These are phyloP conservation scores for Oncorhynchus mykiss DNA, from an alignment of 2,113 vertebrate genomes.

Conservation along the genomic window DNA sequence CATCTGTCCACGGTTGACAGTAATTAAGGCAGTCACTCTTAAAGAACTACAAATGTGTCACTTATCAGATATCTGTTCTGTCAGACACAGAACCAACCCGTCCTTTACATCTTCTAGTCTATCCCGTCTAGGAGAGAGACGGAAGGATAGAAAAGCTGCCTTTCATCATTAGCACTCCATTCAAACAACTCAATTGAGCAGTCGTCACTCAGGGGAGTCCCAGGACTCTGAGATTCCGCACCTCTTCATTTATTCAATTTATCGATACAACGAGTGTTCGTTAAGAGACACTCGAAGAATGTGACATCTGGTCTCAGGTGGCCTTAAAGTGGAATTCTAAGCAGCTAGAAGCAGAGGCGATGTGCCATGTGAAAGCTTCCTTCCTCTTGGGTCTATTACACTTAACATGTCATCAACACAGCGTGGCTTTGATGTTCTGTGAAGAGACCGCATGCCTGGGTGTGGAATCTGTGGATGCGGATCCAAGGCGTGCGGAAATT, in stretches of 20 bases:
- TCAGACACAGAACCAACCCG: slow-evolving; percentile 49
- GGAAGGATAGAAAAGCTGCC: slow-evolving; percentile 41
- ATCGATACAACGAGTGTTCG: slow-evolving; percentile 69
- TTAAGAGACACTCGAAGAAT: slow-evolving; percentile 59
- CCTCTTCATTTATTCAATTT: slow-evolving; percentile 72
- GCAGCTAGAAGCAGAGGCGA: slow-evolving; percentile 39
- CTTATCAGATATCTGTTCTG: slow-evolving; percentile 63
- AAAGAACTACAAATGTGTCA: slow-evolving; percentile 71
- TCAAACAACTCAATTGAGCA: slow-evolving; percentile 68
- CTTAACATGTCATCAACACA: slow-evolving; percentile 25
- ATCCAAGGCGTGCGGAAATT: slow-evolving; percentile 48
- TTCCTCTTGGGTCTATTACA: slow-evolving; percentile 53
- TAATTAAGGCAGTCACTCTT: slow-evolving; percentile 71
- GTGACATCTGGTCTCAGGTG: slow-evolving; percentile 64
- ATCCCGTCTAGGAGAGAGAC: slow-evolving; percentile 24
- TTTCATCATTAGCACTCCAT: slow-evolving; percentile 69
- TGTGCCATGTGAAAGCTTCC: slow-evolving; percentile 31
- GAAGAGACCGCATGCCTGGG: slow-evolving; percentile 21
- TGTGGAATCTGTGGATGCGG: slow-evolving; percentile 4
- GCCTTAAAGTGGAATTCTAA: slow-evolving; percentile 59
- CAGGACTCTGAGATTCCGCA: slow-evolving; percentile 48
- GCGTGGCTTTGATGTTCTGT: slow-evolving; percentile 42
- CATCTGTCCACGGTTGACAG: slow-evolving; percentile 61
- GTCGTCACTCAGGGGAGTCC: slow-evolving; percentile 64
- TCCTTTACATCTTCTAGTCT: slow-evolving; percentile 36